Conservation (phyloP, 2,797 vertebrate genomes). For the Clarias platycephalus region DNA sequence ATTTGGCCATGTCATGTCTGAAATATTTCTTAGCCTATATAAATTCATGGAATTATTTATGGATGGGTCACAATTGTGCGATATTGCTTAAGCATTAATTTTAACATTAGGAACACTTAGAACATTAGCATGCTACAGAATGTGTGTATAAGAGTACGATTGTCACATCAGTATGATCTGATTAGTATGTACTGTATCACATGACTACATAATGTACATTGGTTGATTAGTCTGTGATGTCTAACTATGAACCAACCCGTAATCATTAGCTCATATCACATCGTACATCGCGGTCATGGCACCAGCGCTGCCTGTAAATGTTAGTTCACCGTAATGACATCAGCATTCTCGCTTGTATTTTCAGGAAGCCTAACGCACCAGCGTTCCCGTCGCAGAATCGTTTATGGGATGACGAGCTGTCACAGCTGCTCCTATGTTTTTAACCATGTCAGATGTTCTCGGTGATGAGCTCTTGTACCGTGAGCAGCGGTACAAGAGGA, state of each 20-base stretch:
- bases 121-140: not conserved
- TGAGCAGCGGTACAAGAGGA: not conserved
- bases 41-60: not conserved
- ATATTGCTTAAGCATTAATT: not conserved
- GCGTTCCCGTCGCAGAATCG: not conserved
- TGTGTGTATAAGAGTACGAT: too few species aligned
- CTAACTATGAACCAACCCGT: not conserved
- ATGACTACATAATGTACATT: not conserved
- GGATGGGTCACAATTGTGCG: too few species aligned
- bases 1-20: not conserved
- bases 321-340: not conserved
- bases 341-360: not conserved
- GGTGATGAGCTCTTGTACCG: not conserved
- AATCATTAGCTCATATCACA: not conserved
- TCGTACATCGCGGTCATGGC: too few species aligned
- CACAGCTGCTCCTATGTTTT: not conserved
- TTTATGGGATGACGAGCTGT: not conserved
- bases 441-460: not conserved
- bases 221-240: not conserved
- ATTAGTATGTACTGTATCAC: not conserved
- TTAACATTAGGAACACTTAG: not conserved
- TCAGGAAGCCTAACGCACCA: not conserved
- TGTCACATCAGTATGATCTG: not conserved
- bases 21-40: not conserved
- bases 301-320: not conserved